A percentile compares a stretch with the other conserved stretches of the same genome.
These are phyloP conservation scores for Tetragnatha montana DNA, from an alignment of 2,888 invertebrate species.

Conservation along the genomic window DNA sequence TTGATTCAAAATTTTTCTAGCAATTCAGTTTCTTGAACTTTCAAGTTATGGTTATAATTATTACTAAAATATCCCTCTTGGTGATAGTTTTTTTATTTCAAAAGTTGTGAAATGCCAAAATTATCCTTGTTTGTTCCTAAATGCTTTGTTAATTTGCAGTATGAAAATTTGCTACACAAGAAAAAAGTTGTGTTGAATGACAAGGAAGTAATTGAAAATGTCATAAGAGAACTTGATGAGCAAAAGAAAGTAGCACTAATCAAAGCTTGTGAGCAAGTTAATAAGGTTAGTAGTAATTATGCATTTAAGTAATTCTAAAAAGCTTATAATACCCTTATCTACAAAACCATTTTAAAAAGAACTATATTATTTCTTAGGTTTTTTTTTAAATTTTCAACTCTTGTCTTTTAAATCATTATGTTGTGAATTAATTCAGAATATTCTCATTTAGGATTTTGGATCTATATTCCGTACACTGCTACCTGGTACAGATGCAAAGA, in stretches of 20 bases:
- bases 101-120: too few relatives aligned
- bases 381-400: background rate
- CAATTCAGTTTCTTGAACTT: too few relatives aligned
- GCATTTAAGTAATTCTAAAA: background rate
- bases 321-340: background rate
- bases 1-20: too few relatives aligned
- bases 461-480: slow-evolving; percentile 93
- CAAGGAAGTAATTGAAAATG: slow-evolving; percentile 83
- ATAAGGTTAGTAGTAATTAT: slow-evolving; percentile 78
- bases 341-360: background rate
- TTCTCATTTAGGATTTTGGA: slow-evolving; percentile 84
- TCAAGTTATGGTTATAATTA: too few relatives aligned
- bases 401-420: background rate
- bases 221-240: slow-evolving; percentile 91
- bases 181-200: slow-evolving; percentile 85
- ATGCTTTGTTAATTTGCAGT: slow-evolving; percentile 76
- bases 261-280: slow-evolving; percentile 89
- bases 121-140: too few relatives aligned
- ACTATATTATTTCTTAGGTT: background rate
- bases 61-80: too few relatives aligned
- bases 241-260: slow-evolving; percentile 90
- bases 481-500: slow-evolving; percentile 91
- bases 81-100: too few relatives aligned
- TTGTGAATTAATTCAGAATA: background rate
- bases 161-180: slow-evolving; percentile 83